phyloP scores from a whole-genome alignment of 2,113 vertebrate genomes.

The Lepus europaeus region DNA sequence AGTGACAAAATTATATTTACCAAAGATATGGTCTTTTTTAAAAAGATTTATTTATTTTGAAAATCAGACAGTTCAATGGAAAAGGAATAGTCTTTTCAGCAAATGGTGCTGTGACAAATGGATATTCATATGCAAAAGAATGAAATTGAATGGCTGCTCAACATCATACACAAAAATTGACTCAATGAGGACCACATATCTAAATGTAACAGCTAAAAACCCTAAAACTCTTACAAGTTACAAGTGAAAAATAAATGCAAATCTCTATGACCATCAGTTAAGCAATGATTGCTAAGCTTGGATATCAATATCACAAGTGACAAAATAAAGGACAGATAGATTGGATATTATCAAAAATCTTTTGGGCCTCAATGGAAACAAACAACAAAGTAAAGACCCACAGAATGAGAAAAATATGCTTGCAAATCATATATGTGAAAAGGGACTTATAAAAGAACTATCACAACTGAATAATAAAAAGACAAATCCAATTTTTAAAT shows the following conservation, averaged over 20 bases:
- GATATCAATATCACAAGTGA: background rate
- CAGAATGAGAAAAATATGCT: slow-evolving; percentile 27
- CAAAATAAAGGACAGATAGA: slow-evolving; percentile 29
- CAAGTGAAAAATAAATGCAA: background rate
- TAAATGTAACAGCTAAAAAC: background rate
- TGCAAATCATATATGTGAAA: background rate
- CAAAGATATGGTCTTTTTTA: background rate
- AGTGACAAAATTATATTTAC: background rate
- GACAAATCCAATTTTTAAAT: background rate
- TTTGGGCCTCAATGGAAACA: background rate
- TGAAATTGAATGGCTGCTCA: background rate
- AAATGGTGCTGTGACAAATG: background rate
- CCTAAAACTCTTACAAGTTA: background rate
- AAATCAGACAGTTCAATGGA: background rate
- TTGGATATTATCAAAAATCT: background rate
- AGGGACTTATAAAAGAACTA: background rate
- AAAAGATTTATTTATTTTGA: too few relatives aligned
- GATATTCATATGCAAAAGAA: background rate
- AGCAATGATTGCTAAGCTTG: background rate
- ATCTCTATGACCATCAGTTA: background rate
- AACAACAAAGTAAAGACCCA: background rate
- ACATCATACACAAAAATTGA: background rate
- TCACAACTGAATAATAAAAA: slow-evolving; percentile 7
- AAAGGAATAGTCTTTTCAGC: slow-evolving; percentile 16
- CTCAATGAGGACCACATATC: background rate